Conservation (phyloP, 2,113 vertebrate species). For the Amblyornis subalaris region DNA sequence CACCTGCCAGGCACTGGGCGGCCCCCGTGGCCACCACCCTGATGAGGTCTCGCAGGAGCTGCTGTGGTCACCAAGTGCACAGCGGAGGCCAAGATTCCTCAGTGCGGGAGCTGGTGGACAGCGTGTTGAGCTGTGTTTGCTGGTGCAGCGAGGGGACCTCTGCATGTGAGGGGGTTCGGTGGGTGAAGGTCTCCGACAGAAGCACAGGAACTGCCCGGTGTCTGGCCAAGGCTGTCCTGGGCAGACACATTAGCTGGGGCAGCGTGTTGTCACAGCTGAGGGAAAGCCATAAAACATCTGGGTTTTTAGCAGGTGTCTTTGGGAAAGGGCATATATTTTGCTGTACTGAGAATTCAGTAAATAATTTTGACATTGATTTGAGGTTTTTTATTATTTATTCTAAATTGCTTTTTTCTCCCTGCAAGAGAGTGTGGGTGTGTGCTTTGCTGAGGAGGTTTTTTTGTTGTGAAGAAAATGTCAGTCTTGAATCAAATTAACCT, state of each 20-base stretch:
- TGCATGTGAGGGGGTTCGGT: fast-evolving
- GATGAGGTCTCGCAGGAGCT: fast-evolving
- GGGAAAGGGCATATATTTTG: not conserved
- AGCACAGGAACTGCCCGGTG: fast-evolving
- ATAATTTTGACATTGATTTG: not conserved
- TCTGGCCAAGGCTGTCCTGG: not conserved
- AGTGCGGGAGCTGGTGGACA: fast-evolving
- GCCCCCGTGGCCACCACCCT: fast-evolving
- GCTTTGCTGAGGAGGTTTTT: not conserved
- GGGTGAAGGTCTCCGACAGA: not conserved
- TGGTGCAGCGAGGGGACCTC: fast-evolving
- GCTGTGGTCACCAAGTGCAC: fast-evolving
- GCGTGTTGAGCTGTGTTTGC: fast-evolving
- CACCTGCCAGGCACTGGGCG: not conserved
- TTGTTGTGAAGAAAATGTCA: not conserved
- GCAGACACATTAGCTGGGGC: not conserved
- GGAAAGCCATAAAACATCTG: not conserved
- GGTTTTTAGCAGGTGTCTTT: not conserved
- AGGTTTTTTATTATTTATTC: not conserved
- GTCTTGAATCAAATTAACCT: constrained; percentile 18
- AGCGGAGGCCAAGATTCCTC: fast-evolving
- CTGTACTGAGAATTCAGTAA: not conserved
- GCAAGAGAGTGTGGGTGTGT: not conserved
- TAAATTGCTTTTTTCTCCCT: not conserved
- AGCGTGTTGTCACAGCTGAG: fast-evolving